These are phyloP conservation scores for Syrrhaptes paradoxus DNA, from an alignment of 2,113 vertebrate genomes.

Conservation along the genomic window DNA sequence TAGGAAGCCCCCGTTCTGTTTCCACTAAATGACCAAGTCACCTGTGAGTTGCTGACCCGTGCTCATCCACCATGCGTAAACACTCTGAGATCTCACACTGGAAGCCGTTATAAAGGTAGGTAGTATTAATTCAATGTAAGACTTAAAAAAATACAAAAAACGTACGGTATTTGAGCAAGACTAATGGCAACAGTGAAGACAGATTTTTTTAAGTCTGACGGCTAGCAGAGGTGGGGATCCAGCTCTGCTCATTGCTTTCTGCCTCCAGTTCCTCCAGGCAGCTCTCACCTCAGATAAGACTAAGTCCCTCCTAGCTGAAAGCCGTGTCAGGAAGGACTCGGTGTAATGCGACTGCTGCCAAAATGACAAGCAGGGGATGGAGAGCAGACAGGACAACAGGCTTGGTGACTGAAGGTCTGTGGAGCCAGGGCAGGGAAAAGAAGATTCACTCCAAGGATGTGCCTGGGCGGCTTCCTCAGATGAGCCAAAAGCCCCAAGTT, in stretches of 20 bases:
- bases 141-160: background rate
- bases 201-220: background rate
- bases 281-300: background rate
- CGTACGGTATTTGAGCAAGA: background rate
- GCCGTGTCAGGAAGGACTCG: background rate
- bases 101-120: background rate
- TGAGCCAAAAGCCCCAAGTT: background rate
- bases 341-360: background rate
- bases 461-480: background rate
- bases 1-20: background rate
- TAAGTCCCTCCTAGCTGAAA: background rate
- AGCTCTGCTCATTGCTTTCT: background rate
- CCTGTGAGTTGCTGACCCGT: fast-evolving
- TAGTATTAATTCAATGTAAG: background rate
- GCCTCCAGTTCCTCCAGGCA: background rate
- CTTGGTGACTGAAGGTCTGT: background rate
- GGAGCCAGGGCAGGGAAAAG: background rate
- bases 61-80: background rate
- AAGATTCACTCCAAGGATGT: background rate
- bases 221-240: background rate
- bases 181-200: background rate
- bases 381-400: background rate
- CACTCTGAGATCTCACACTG: background rate
- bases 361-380: background rate
- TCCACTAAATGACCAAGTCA: background rate